A percentile compares a stretch with the other conserved stretches of the same genome.
Evolutionary conservation across 2,888 invertebrate genomes (phyloP).

Genomic region (Germaria angustata): DNA sequence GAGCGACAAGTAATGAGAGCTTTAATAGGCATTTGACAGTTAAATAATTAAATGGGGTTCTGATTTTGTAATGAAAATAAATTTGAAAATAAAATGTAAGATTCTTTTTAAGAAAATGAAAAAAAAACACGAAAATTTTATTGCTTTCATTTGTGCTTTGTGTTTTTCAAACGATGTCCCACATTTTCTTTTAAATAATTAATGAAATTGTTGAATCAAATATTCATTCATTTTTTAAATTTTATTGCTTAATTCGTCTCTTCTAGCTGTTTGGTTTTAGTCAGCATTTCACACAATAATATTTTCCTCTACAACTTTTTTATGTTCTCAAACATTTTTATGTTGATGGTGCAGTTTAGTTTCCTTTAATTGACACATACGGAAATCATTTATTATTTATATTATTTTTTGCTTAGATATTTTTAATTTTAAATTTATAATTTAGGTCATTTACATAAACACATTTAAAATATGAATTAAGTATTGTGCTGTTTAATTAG

Average conservation of each 20-base stretch:
- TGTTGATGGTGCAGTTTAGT: constrained; percentile 43
- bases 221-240: not conserved
- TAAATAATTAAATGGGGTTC: constrained; percentile 55
- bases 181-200: not conserved
- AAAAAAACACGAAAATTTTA: not conserved
- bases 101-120: not conserved
- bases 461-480: constrained; percentile 27
- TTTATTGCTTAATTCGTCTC: not conserved
- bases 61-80: constrained; percentile 47
- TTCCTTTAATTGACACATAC: constrained; percentile 52
- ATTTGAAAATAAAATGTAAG: constrained; percentile 21
- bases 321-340: constrained; percentile 8
- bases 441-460: constrained; percentile 55
- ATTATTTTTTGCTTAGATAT: not conserved
- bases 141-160: not conserved
- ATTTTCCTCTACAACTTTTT: not conserved
- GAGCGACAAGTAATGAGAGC: constrained; percentile 54
- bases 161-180: not conserved
- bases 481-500: constrained; percentile 17
- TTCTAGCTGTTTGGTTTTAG: not conserved
- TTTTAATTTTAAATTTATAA: constrained; percentile 42
- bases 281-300: constrained; percentile 28
- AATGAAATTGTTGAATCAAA: not conserved
- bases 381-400: constrained; percentile 34
- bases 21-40: constrained; percentile 55